Conservation (phyloP, 2,797 vertebrate species). For the Pseudochirops corinnae region DNA sequence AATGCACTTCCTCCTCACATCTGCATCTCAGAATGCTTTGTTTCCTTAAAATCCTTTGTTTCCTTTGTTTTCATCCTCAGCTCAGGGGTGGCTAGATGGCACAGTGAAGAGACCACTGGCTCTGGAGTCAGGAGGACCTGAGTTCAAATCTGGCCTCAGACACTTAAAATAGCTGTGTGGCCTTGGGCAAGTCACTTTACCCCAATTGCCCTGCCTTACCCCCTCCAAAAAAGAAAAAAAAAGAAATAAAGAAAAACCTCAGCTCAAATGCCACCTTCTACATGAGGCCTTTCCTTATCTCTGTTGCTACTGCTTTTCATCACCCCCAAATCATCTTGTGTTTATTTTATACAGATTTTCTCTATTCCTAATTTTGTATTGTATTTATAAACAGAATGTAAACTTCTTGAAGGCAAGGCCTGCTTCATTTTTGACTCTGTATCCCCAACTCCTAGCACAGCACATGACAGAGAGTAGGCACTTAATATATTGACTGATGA, state of each 20-base stretch:
- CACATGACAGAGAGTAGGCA: background rate
- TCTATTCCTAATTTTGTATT: background rate
- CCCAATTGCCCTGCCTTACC: no score
- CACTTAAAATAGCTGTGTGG: no score
- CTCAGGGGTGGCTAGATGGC: no score
- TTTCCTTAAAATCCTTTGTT: no score
- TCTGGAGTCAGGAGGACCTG: no score
- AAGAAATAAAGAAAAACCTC: background rate
- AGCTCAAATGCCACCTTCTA: background rate
- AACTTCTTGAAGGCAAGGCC: background rate
- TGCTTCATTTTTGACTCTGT: background rate
- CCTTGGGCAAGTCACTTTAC: no score
- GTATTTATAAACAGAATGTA: background rate
- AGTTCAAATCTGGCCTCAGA: no score
- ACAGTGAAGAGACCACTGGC: no score
- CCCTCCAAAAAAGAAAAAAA: no score
- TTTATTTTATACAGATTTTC: background rate
- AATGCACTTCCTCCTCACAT: background rate
- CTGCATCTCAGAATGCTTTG: background rate
- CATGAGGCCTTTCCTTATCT: background rate
- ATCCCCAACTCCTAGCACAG: background rate
- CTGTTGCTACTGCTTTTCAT: background rate
- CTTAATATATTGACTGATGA: background rate
- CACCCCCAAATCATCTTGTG: background rate
- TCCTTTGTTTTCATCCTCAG: no score